Conservation (phyloP, 2,888 invertebrate species). For the Apamea anceps region DNA sequence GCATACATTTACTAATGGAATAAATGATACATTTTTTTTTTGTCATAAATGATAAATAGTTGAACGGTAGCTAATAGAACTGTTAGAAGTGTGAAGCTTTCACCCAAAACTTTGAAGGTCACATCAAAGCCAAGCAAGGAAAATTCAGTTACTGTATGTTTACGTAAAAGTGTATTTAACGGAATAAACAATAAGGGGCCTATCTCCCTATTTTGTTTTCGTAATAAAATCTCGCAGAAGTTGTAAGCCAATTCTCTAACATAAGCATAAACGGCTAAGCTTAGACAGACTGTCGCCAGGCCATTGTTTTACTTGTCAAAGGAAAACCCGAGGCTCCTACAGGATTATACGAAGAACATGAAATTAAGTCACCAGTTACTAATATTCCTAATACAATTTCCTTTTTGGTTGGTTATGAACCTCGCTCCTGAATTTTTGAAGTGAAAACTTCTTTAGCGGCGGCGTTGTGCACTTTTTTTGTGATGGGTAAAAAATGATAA, state of each 20-base stretch:
- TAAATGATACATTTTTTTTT: neutral
- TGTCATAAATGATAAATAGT: neutral
- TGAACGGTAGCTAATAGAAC: neutral
- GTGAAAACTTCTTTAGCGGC: too few species aligned
- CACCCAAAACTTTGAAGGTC: constrained; percentile 15
- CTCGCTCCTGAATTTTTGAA: neutral
- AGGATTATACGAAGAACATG: neutral
- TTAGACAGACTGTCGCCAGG: constrained; percentile 43
- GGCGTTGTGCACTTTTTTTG: too few species aligned
- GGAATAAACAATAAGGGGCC: constrained; percentile 6
- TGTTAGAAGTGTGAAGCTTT: neutral
- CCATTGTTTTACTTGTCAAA: neutral
- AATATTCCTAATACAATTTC: neutral
- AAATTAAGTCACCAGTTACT: neutral
- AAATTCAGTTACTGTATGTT: constrained; percentile 2
- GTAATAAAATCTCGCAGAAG: neutral
- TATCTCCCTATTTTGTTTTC: constrained; percentile 8
- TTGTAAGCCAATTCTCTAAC: constrained; percentile 1
- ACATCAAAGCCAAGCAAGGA: neutral
- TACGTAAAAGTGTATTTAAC: neutral
- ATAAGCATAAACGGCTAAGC: constrained; percentile 14
- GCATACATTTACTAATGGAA: neutral
- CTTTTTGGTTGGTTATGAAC: neutral
- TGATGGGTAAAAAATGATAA: too few species aligned
- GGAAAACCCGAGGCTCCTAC: neutral